Percentiles rank a stretch among this genome's conserved stretches.
Conservation (phyloP, 1,140 invertebrate species). For the Drosophila azteca region DNA sequence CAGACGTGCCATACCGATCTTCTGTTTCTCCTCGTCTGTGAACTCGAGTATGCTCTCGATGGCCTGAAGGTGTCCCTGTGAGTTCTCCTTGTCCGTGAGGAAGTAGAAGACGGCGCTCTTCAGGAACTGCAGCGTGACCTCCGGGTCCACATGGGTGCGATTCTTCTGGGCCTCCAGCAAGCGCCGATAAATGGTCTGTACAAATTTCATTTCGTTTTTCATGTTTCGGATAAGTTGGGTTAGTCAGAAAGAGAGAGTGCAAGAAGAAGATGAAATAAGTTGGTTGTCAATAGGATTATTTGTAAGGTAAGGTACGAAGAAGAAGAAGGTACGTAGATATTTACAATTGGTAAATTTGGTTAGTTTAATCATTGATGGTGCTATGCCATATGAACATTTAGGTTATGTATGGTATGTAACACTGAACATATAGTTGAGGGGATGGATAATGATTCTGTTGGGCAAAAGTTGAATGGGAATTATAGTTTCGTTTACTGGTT, state of each 20-base stretch:
- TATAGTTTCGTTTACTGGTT: slow-evolving; percentile 4
- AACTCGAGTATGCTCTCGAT: slow-evolving; percentile 94
- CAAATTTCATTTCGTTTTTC: slow-evolving; percentile 41
- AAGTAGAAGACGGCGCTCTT: slow-evolving; percentile 96
- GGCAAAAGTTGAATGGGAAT: slow-evolving; percentile 21
- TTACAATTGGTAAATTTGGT: slow-evolving; percentile 51
- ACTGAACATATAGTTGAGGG: slow-evolving; percentile 52
- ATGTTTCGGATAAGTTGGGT: slow-evolving; percentile 24
- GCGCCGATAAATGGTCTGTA: slow-evolving; percentile 92
- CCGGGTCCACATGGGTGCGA: slow-evolving; percentile 89
- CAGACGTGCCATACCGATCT: slow-evolving; percentile 88
- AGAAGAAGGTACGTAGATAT: slow-evolving; percentile 28
- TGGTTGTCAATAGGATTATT: slow-evolving; percentile 51
- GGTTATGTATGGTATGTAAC: slow-evolving; percentile 62
- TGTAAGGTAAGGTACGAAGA: slow-evolving; percentile 26
- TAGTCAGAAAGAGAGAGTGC: slow-evolving; percentile 44
- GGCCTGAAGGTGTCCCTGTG: slow-evolving; percentile 91
- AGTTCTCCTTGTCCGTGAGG: slow-evolving; percentile 93
- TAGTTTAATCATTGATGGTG: slow-evolving; percentile 43
- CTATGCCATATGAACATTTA: slow-evolving; percentile 73
- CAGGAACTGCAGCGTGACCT: slow-evolving; percentile 93
- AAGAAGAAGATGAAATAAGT: slow-evolving; percentile 40
- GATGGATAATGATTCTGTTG: slow-evolving; percentile 24
- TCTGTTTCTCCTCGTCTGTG: slow-evolving; percentile 89
- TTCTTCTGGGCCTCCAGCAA: slow-evolving; percentile 89